Evolutionary conservation across 2,113 vertebrate species (phyloP), one percentile per base, ranked within the genome.

Genomic region (Rhynchomys soricoides): DNA sequence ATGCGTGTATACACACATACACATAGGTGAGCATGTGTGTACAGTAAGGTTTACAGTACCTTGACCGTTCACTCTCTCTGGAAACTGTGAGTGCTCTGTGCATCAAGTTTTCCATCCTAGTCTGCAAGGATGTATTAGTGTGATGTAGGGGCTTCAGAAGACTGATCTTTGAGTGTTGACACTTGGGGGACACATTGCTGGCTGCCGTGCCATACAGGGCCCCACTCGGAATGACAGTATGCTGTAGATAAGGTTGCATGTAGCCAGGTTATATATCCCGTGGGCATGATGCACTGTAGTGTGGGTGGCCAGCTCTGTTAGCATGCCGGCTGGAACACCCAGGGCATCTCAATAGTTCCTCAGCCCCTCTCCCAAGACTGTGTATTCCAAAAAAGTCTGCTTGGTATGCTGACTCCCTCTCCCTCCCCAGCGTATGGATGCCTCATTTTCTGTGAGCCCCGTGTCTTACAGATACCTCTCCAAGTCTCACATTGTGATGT

Each of bases 211-310:
- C 40, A 37, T 4, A 0, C 40, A 10, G 73, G 59, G 83, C 1
- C 0, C 50, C 17, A 57, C 0, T n/a, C n/a, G n/a, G n/a, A n/a
- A n/a, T n/a, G n/a, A 0, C 10, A 2, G 10, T 8, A 21, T 26
- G 1, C 94, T 0, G 4, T 5, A 40, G 48, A 9, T 2, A 0
- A 0, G 3, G 16, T 52, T 22, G 0, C 1, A 0, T 13, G 62
- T 52, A 71, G 68, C 90, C 59, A 57, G 24, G 68, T 57, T 34
- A 3, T 31, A 24, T 8, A 43, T 34, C 17, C 37, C 71, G 83
- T 26, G 5, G 22, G 2, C 4, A 7, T 12, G 0, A 45, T 7
- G 31, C 62, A 66, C 19, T 75, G 37, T 26, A 45, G 26, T 5
- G 29, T 17, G 19, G 40, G 66, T 68, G 12, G 74, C 82, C 77